These are phyloP conservation scores for Acanthurus tractus DNA, from an alignment of 2,797 vertebrate species.

Conservation along the genomic window DNA sequence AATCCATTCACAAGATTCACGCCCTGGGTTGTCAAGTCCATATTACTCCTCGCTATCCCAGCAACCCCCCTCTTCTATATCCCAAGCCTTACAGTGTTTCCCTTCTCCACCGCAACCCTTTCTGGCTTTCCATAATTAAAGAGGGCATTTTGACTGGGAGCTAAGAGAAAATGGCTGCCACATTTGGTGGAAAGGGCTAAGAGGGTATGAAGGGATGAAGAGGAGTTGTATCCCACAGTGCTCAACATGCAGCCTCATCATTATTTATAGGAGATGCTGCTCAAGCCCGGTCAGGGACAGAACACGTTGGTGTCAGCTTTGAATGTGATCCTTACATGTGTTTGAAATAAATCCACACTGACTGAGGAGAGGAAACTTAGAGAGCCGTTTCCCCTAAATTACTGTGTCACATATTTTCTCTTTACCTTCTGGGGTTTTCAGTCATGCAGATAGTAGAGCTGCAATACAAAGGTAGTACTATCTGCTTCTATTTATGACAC, in stretches of 20 bases:
- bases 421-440: background rate
- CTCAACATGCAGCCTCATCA: slow-evolving; percentile 29
- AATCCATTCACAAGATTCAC: slow-evolving; percentile 87
- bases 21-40: slow-evolving; percentile 79
- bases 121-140: slow-evolving; percentile 79
- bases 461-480: background rate
- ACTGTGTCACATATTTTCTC: background rate
- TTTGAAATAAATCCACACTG: background rate
- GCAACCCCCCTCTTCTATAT: slow-evolving; percentile 18
- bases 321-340: background rate
- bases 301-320: slow-evolving; percentile 12
- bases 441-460: background rate
- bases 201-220: slow-evolving; percentile 41
- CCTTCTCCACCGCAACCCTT: slow-evolving; percentile 50
- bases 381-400: slow-evolving; percentile 5
- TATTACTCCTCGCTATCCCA: slow-evolving; percentile 37
- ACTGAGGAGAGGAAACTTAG: background rate
- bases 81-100: slow-evolving; percentile 57
- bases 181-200: slow-evolving; percentile 51
- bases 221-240: slow-evolving; percentile 40
- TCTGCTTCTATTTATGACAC: background rate
- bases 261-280: slow-evolving; percentile 36
- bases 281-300: slow-evolving; percentile 10
- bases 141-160: slow-evolving; percentile 70
- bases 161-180: slow-evolving; percentile 71